Percentiles rank a stretch among this genome's conserved stretches.
Evolutionary conservation across 2,797 vertebrate species (phyloP).

Genomic region (Sebastes taczanowskii): DNA sequence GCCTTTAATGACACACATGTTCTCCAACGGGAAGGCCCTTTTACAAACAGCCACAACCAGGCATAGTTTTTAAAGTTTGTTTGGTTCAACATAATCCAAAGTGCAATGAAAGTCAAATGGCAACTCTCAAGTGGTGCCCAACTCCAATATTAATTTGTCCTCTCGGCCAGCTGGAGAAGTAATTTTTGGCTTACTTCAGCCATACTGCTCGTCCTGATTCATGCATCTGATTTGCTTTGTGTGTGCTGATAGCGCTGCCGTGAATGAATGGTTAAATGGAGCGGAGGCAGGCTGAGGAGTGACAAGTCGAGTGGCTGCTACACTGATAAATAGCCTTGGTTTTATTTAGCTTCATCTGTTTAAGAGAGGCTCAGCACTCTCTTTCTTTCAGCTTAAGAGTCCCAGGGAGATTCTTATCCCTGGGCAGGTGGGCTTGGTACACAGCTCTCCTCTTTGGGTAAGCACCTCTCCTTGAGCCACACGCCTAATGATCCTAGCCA

Average conservation of each 20-base stretch:
- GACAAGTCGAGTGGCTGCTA: constrained; percentile 65
- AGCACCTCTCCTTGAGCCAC: constrained; percentile 64
- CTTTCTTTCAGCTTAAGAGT: constrained; percentile 68
- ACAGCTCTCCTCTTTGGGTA: constrained; percentile 66
- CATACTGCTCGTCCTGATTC: constrained; percentile 51
- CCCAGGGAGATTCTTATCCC: constrained; percentile 65
- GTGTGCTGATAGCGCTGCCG: constrained; percentile 32
- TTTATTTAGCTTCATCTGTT: constrained; percentile 77
- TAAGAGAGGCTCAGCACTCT: constrained; percentile 63
- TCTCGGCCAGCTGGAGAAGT: constrained; percentile 52
- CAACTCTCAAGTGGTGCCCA: constrained; percentile 26
- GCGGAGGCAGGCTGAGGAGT: constrained; percentile 52
- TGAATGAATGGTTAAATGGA: constrained; percentile 63
- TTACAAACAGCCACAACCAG: constrained; percentile 17
- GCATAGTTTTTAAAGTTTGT: constrained; percentile 27
- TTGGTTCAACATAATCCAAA: constrained; percentile 41
- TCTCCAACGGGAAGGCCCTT: constrained; percentile 22
- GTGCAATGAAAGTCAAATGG: constrained; percentile 52
- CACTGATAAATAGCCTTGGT: constrained; percentile 73
- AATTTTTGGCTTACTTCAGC: constrained; percentile 51
- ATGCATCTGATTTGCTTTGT: constrained; percentile 62
- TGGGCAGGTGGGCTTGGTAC: constrained; percentile 64
- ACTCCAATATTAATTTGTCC: constrained; percentile 51
- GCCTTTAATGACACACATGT: neutral
- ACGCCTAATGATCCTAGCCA: constrained; percentile 68